Base-by-base conservation (phyloP, 2,797 vertebrate species). In the Anguilla anguilla region DNA sequence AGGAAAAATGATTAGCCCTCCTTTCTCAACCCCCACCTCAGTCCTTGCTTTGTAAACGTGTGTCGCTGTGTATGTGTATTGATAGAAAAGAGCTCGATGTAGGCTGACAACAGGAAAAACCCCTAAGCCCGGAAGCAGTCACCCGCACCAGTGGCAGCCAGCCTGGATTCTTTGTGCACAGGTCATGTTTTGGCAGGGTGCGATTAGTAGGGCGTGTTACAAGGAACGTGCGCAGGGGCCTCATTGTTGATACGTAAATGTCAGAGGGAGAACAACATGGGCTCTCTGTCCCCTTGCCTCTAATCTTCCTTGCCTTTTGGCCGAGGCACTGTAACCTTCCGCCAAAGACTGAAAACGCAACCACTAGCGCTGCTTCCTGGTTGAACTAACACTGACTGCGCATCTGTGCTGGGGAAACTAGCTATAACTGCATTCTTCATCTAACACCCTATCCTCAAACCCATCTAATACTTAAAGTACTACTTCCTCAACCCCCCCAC, bases 91-190 rank as follows among this genome's bases (percentile, higher is more conserved):
- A 35, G 15, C 31, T 15, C 74, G 5, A 5, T 39, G 31, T 5
- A 15, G 74, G 74, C 17, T 28, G 6, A 31, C 4, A 19, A 51
- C 43, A n/a, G 79, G 43, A 25, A 22, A 11, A 25, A 9, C 43
- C 46, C 2, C 79, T 19, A 11, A 6, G 79, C n/a, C 0, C n/a
- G n/a, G 64, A 35, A 3, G 17, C 72, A 9, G 35, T 43, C 35
- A 35, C 72, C 79, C 81, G 85, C 83, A 43, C 87, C 88, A 69
- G 86, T 86, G 10, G 13, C 13, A 28, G 49, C 88, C 88, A 39
- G 79, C 84, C 90, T 85, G 77, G 89, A 92, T 93, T 94, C 92
- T 91, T 90, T 64, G 86, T 72, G 83, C 84, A 87, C 89, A 87
- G 89, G 87, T 93, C 90, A 88, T 85, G 85, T 86, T 46, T 91